A percentile compares a stretch with the other conserved stretches of the same genome.
phyloP scores from a whole-genome alignment of 1,140 invertebrate species.

The Drosophila punjabiensis region DNA sequence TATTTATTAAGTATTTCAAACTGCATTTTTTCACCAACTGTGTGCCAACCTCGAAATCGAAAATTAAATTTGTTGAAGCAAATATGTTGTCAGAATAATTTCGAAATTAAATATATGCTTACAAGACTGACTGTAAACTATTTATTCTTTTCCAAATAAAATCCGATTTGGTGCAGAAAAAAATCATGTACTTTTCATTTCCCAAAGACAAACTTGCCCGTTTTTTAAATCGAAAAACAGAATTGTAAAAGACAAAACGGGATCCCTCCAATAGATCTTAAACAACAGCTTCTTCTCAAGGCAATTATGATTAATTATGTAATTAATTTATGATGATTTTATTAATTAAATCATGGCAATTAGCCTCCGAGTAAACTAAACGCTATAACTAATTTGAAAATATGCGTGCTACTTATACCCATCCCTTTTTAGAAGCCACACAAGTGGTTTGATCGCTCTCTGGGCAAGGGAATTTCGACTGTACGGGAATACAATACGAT shows the following conservation, averaged over 20 bases:
- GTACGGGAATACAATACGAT: constrained; percentile 16
- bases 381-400: neutral
- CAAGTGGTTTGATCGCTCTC: neutral
- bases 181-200: no score
- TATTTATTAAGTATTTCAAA: no score
- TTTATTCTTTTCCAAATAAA: neutral
- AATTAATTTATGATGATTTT: neutral
- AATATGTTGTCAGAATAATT: neutral
- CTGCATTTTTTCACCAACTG: no score
- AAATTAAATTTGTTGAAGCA: neutral
- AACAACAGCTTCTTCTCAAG: neutral
- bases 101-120: neutral
- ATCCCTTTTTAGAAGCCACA: neutral
- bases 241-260: neutral
- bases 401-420: neutral
- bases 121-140: no score
- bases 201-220: no score
- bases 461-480: neutral
- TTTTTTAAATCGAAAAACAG: neutral
- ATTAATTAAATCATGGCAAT: neutral
- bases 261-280: neutral
- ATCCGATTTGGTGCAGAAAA: neutral
- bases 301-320: neutral
- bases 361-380: neutral
- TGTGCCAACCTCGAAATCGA: neutral